Evolutionary conservation across 1,140 invertebrate genomes (phyloP).

Genomic region (Drosophila baimaii): DNA sequence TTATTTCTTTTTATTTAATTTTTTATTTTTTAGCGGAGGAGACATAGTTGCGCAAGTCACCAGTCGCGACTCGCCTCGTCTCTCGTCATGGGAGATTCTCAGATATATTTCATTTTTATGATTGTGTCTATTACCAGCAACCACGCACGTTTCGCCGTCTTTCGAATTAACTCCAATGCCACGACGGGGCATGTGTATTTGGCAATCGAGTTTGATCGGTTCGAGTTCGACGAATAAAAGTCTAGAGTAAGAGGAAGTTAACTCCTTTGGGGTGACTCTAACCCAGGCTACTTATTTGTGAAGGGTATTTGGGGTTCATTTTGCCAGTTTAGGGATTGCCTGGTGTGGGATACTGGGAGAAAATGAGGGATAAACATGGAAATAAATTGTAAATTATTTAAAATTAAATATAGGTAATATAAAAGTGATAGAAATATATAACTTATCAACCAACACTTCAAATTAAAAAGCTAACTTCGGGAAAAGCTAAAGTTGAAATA

Average conservation of each 20-base stretch:
- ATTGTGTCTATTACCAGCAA: conserved; percentile 82
- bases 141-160: conserved; percentile 76
- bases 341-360: background rate
- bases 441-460: background rate
- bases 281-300: background rate
- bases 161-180: conserved; percentile 44
- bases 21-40: conserved; percentile 37
- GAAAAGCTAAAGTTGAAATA: too few relatives aligned
- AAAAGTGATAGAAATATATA: background rate
- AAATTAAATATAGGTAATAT: background rate
- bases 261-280: background rate
- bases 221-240: background rate
- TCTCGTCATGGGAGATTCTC: conserved; percentile 79
- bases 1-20: background rate
- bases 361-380: fast-evolving
- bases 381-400: background rate
- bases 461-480: too few relatives aligned
- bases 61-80: conserved; percentile 42
- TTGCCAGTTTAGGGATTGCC: background rate
- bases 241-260: background rate
- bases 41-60: conserved; percentile 69
- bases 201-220: conserved; percentile 26
- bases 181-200: conserved; percentile 30
- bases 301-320: conserved; percentile 37
- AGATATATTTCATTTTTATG: conserved; percentile 84